Evolutionary conservation across 2,113 vertebrate species (phyloP), one percentile per base, ranked within the genome.

Genomic region (Ascaphus truei): DNA sequence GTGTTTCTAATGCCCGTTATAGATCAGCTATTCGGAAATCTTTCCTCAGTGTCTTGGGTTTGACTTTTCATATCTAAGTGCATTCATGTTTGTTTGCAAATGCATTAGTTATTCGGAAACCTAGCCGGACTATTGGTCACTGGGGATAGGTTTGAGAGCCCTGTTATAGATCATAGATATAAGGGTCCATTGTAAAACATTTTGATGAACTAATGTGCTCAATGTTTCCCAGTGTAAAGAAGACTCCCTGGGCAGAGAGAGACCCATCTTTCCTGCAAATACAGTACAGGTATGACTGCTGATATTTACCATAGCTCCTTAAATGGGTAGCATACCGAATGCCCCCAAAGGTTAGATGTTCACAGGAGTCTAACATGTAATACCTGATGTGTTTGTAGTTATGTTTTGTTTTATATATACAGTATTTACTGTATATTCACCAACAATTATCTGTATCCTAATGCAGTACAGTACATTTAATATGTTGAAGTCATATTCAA

Each of bases 201-300:
- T n/a, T n/a, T 25, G n/a, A 18, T 29, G n/a, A 37, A 29, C 26
- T 22, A 53, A 53, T 50, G 6, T 27, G 3, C 9, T 12, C 11
- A 48, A 50, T 68, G 25, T 59, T 31, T 51, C 39, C 13, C 18
- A 69, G 66, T 41, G 56, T 29, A 69, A 69, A 69, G 66, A 69
- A 69, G 66, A 69, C 37, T 27, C 34, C 13, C 5, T 51, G 45
- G 60, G 10, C 30, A 60, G 10, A 52, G 66, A 69, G n/a, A 69
- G 60, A 37, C 55, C n/a, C 2, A 26, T 51, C 3, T 63, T 69
- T 26, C 56, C 66, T 8, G 1, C 55, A 39, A 15, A 23, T 23
- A 13, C 55, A 22, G 15, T 36, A 11, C 12, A 34, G 55, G 66
- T 69, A 69, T 34, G 55, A 13, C 29, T 15, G n/a, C n/a, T n/a